Conservation (phyloP, 2,888 invertebrate genomes). For the Mellilla xanthometata region DNA sequence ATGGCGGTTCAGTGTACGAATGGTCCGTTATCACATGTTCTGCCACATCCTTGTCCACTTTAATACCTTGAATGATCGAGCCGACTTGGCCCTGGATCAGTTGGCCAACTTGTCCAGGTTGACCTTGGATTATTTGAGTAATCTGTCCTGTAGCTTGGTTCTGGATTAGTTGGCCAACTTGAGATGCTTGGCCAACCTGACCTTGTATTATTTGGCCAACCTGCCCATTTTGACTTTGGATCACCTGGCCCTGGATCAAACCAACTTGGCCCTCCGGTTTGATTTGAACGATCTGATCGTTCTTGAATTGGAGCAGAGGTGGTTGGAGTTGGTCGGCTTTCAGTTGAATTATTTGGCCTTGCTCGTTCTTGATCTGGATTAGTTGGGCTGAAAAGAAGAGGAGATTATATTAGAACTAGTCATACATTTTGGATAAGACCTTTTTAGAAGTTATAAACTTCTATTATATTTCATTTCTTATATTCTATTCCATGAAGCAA, state of each 20-base stretch:
- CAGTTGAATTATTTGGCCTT: conserved; percentile 71
- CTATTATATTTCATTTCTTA: too few species aligned
- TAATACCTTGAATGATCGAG: conserved; percentile 26
- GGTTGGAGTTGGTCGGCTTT: conserved; percentile 64
- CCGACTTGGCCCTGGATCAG: conserved; percentile 5
- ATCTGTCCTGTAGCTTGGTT: too few species aligned
- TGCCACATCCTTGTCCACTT: conserved; percentile 54
- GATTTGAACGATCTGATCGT: conserved; percentile 58
- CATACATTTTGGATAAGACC: too few species aligned
- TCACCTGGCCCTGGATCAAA: conserved; percentile 25
- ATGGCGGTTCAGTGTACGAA: conserved; percentile 67
- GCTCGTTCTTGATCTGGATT: conserved; percentile 71
- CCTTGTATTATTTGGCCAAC: too few species aligned
- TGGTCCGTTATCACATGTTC: conserved; percentile 61
- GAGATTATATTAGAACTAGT: too few species aligned
- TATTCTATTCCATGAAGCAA: too few species aligned
- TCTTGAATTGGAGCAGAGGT: conserved; percentile 60
- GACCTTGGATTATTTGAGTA: too few species aligned
- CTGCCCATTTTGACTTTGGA: conserved; percentile 33
- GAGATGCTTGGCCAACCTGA: too few species aligned
- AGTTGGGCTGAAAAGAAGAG: conserved; percentile 56
- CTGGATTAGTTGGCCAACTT: conserved; percentile 32
- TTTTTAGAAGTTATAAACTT: too few species aligned
- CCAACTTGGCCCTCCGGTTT: too few species aligned
- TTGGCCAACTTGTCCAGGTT: neutral